A percentile compares a stretch with the other conserved stretches of the same genome.
phyloP scores from a whole-genome alignment of 1,140 invertebrate species.

The Calliphora vicina region DNA sequence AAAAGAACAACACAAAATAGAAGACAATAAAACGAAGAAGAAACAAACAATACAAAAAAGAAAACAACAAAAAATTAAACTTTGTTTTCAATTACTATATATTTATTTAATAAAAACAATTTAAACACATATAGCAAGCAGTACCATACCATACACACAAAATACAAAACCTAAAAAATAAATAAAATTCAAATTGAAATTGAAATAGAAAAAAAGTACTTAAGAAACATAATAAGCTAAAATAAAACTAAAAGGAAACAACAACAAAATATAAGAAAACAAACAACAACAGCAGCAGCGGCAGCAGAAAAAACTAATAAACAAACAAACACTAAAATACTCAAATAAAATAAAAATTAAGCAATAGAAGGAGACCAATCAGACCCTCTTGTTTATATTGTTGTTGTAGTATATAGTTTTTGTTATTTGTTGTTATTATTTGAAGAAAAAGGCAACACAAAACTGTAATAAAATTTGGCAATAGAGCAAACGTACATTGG shows the following conservation, averaged over 20 bases:
- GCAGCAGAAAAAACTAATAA: not conserved
- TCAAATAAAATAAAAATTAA: constrained; percentile 6
- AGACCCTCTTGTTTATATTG: not conserved
- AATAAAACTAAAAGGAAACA: constrained; percentile 1
- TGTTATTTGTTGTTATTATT: not conserved
- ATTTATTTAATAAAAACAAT: constrained; percentile 10
- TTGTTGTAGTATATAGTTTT: too few relatives aligned
- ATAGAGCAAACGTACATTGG: not conserved
- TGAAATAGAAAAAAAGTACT: not conserved
- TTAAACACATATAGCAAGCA: not conserved
- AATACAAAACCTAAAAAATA: not conserved
- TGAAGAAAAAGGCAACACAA: not conserved
- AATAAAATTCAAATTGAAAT: not conserved
- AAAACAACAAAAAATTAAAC: not conserved
- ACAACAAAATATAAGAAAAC: not conserved
- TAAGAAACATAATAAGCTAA: constrained; percentile 19
- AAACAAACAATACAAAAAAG: not conserved
- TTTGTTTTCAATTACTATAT: not conserved
- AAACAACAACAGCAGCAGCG: not conserved
- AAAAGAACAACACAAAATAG: not conserved
- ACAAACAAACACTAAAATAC: not conserved
- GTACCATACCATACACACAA: not conserved
- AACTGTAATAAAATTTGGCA: constrained; percentile 6
- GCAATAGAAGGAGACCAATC: constrained; percentile 2
- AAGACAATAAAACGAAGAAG: constrained; percentile 5